Evolutionary conservation across 2,888 invertebrate genomes (phyloP).

Genomic region (Phaonia tiefii): DNA sequence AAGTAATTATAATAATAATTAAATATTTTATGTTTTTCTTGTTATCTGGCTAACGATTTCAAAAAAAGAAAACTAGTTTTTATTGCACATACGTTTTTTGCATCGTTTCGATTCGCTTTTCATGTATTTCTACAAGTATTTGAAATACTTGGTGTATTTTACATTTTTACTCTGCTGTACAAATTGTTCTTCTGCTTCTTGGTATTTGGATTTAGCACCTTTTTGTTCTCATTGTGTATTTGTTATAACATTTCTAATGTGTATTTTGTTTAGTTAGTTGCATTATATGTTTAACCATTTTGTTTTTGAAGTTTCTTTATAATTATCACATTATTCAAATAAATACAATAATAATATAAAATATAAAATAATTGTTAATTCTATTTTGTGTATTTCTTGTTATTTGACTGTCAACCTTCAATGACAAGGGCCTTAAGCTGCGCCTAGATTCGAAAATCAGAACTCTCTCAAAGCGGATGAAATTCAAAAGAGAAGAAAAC

Average conservation of each 20-base stretch:
- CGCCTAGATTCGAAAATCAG: no score
- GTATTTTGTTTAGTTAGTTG: conserved; percentile 26
- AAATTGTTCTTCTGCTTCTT: conserved; percentile 66
- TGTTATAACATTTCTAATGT: conserved; percentile 46
- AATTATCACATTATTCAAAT: conserved; percentile 69
- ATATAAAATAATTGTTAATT: conserved; percentile 32
- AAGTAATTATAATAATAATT: conserved; percentile 33
- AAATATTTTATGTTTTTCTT: conserved; percentile 43
- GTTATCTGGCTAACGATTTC: background rate
- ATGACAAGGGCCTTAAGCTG: no score
- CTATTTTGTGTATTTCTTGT: conserved; percentile 18
- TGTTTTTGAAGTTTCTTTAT: conserved; percentile 68
- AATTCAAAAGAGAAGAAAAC: no score
- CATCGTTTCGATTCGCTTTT: conserved; percentile 51
- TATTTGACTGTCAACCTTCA: background rate
- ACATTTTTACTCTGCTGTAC: conserved; percentile 14
- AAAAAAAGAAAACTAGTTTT: conserved; percentile 79
- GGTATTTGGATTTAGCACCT: conserved; percentile 81
- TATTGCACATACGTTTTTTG: conserved; percentile 81
- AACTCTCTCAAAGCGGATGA: no score
- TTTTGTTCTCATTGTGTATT: conserved; percentile 48
- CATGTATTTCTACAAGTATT: conserved; percentile 31
- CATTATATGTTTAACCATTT: conserved; percentile 32
- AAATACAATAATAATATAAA: conserved; percentile 55
- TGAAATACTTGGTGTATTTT: background rate